phyloP scores from a whole-genome alignment of 2,797 vertebrate species.

The Valencia hispanica region DNA sequence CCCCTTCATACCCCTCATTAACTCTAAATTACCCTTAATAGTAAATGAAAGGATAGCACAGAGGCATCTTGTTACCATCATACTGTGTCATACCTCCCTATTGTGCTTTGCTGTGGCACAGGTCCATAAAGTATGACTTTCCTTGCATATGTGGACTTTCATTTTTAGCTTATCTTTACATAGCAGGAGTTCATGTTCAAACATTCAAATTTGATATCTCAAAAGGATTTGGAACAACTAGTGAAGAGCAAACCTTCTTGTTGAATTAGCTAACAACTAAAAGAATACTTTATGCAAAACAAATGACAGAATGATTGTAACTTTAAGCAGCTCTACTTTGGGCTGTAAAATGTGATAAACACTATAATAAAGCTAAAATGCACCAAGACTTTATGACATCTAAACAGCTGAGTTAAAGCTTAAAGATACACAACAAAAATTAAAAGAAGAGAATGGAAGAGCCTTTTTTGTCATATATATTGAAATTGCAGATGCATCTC shows the following conservation, averaged over 20 bases:
- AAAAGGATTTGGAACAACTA: background rate
- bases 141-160: constrained; percentile 15
- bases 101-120: constrained; percentile 11
- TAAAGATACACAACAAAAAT: too few species aligned
- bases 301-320: background rate
- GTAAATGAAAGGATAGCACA: constrained; percentile 35
- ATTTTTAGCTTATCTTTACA: constrained; percentile 37
- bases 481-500: too few species aligned
- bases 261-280: background rate
- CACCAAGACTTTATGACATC: background rate
- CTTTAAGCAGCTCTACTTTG: background rate
- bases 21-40: constrained; percentile 37
- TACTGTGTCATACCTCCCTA: constrained; percentile 36
- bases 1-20: constrained; percentile 37
- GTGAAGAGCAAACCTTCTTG: background rate
- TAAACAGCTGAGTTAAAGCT: too few species aligned
- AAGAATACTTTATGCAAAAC: background rate
- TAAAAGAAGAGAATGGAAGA: too few species aligned
- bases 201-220: background rate
- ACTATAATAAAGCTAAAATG: background rate
- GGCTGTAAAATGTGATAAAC: background rate
- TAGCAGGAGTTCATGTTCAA: background rate
- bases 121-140: constrained; percentile 18
- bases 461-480: too few species aligned
- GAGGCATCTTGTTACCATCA: constrained; percentile 29